Conservation (phyloP, 2,888 invertebrate species). For the Cylloceria caligata region DNA sequence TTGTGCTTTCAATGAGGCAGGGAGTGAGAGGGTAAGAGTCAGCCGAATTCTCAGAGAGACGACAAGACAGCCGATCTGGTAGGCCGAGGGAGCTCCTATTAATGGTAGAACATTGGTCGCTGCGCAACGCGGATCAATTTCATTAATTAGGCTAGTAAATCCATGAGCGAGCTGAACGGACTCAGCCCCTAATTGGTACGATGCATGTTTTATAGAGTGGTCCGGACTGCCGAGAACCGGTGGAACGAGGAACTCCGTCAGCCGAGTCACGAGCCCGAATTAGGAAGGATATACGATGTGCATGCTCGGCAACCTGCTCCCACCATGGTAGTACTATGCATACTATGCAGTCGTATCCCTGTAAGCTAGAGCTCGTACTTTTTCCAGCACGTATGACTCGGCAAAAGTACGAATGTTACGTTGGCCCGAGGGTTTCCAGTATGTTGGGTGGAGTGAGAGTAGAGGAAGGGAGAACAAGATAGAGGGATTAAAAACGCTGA, state of each 20-base stretch:
- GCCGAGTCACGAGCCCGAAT: slow-evolving; percentile 65
- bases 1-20: background rate
- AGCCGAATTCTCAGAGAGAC: slow-evolving; percentile 29
- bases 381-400: slow-evolving; percentile 39
- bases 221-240: slow-evolving; percentile 39
- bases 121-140: slow-evolving; percentile 80
- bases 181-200: slow-evolving; percentile 79
- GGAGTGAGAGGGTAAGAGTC: background rate
- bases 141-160: slow-evolving; percentile 82
- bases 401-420: slow-evolving; percentile 45
- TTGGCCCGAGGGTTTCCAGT: slow-evolving; percentile 50
- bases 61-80: background rate
- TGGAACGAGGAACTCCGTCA: slow-evolving; percentile 53
- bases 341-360: slow-evolving; percentile 18
- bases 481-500: slow-evolving; percentile 81
- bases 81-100: slow-evolving; percentile 54
- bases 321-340: slow-evolving; percentile 13
- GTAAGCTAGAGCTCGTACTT: slow-evolving; percentile 33
- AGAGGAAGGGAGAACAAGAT: slow-evolving; percentile 47
- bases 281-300: slow-evolving; percentile 50
- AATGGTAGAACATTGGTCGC: slow-evolving; percentile 59
- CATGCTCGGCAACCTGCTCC: slow-evolving; percentile 38
- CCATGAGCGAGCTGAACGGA: slow-evolving; percentile 73
- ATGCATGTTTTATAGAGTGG: slow-evolving; percentile 76
- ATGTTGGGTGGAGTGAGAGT: background rate